These are phyloP conservation scores for Bombus fervidus DNA, from an alignment of 1,140 invertebrate species.

Conservation along the genomic window DNA sequence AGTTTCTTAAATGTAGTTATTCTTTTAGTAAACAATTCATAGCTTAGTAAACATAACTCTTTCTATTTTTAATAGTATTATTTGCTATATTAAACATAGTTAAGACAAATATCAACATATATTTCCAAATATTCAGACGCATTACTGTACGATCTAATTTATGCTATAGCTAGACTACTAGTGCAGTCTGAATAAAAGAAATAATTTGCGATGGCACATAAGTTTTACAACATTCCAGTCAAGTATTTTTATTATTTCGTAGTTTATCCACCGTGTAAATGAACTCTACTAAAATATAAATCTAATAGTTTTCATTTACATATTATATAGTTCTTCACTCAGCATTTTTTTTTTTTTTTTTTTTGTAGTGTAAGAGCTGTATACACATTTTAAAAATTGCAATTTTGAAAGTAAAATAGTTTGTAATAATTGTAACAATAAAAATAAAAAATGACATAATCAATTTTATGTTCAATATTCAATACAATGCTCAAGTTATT, in stretches of 20 bases:
- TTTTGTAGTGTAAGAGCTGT: slow-evolving; percentile 12
- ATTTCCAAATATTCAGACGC: slow-evolving; percentile 29
- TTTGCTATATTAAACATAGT: neutral
- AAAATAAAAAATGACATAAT: neutral
- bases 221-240: slow-evolving; percentile 19
- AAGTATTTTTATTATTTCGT: neutral
- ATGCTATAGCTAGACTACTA: slow-evolving; percentile 2
- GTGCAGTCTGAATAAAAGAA: slow-evolving; percentile 37
- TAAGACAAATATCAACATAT: slow-evolving; percentile 15
- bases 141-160: neutral
- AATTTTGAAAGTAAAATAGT: slow-evolving; percentile 3
- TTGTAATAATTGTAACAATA: neutral
- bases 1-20: neutral
- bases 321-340: slow-evolving; percentile 15
- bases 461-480: neutral
- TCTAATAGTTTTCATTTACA: slow-evolving; percentile 32
- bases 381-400: slow-evolving; percentile 3
- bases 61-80: slow-evolving; percentile 24
- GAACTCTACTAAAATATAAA: slow-evolving; percentile 15
- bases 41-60: neutral
- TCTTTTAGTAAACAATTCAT: neutral
- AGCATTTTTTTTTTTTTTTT: slow-evolving; percentile 4
- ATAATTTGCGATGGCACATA: slow-evolving; percentile 35
- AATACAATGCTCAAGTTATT: neutral
- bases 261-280: slow-evolving; percentile 11